These are phyloP conservation scores for Pterostichus madidus DNA, from an alignment of 2,888 invertebrate genomes.

Conservation along the genomic window DNA sequence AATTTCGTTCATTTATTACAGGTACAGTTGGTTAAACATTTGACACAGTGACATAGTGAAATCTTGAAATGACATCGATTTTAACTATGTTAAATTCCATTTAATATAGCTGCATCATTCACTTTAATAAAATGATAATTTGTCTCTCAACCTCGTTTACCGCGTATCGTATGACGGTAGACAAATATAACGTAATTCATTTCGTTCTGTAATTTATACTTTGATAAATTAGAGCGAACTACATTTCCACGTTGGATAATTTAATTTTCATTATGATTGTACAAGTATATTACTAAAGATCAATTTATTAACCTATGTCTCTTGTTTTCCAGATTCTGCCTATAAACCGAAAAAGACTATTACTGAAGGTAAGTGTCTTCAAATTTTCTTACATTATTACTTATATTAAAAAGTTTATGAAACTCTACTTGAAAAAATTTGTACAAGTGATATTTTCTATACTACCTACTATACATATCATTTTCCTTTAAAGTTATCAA, in stretches of 20 bases:
- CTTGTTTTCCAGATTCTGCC: conserved; percentile 75
- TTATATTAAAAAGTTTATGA: conserved; percentile 22
- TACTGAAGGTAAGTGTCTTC: conserved; percentile 75
- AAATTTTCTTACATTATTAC: conserved; percentile 42
- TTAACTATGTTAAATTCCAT: conserved; percentile 14
- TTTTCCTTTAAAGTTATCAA: too few species aligned
- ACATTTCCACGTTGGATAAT: conserved; percentile 22
- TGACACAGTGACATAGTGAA: background rate
- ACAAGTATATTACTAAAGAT: background rate
- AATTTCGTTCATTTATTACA: too few species aligned
- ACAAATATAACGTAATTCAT: conserved; percentile 53
- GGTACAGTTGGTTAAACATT: too few species aligned
- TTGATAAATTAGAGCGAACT: conserved; percentile 51
- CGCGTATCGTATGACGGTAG: conserved; percentile 10
- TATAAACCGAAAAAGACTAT: conserved; percentile 75
- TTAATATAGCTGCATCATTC: conserved; percentile 26
- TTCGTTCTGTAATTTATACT: conserved; percentile 32
- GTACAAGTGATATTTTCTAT: too few species aligned
- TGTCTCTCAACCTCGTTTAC: conserved; percentile 63
- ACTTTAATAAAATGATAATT: conserved; percentile 69
- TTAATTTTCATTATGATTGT: conserved; percentile 49
- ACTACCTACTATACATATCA: too few species aligned
- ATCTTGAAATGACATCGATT: conserved; percentile 32
- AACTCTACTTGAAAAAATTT: too few species aligned
- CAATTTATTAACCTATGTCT: conserved; percentile 64